phyloP scores from a whole-genome alignment of 2,797 vertebrate genomes.

The Trichosurus vulpecula region DNA sequence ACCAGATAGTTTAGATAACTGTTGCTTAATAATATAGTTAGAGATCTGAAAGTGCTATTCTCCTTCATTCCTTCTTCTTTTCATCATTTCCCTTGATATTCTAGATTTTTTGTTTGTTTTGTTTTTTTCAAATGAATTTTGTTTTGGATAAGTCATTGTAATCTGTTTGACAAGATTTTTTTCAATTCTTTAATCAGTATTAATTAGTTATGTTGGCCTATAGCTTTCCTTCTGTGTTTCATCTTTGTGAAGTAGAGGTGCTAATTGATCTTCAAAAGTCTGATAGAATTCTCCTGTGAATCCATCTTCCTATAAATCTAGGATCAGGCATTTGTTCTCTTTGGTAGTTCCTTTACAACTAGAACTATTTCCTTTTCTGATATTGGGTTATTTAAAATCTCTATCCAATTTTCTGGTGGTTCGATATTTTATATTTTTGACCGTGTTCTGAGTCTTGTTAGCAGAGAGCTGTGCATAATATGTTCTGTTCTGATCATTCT shows the following conservation, averaged over 20 bases:
- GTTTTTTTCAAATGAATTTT: background rate
- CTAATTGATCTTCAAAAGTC: background rate
- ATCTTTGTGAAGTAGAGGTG: background rate
- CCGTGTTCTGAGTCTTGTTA: background rate
- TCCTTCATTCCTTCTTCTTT: background rate
- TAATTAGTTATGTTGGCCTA: background rate
- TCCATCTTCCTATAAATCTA: background rate
- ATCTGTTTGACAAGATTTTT: background rate
- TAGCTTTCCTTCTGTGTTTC: background rate
- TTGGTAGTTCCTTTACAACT: background rate
- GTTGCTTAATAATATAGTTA: background rate
- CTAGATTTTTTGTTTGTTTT: background rate
- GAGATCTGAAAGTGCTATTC: background rate
- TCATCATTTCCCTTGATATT: background rate
- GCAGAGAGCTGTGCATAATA: background rate
- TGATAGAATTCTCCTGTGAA: background rate
- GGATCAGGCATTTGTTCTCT: background rate
- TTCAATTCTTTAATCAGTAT: background rate
- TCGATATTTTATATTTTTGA: background rate
- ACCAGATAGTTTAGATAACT: background rate
- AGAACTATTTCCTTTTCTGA: background rate
- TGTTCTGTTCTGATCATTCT: background rate
- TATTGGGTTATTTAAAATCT: background rate
- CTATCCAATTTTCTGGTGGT: background rate
- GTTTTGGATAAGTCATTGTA: background rate